A percentile compares a stretch with the other conserved stretches of the same genome.
Conservation (phyloP, 2,113 vertebrate species). For the Lophotis ruficrista region DNA sequence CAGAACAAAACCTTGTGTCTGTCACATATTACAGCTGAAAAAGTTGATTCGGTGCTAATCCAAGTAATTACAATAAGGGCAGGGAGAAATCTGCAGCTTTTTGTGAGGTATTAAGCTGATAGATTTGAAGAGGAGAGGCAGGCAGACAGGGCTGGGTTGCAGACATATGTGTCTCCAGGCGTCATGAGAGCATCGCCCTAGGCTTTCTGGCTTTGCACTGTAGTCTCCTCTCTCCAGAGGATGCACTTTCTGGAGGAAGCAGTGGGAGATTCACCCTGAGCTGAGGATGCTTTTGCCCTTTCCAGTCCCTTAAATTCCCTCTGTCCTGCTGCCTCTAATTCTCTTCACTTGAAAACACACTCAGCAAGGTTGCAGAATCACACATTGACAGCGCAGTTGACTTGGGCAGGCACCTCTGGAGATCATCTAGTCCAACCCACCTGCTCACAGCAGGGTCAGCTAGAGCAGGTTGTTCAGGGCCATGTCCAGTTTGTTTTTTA, state of each 20-base stretch:
- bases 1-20: constrained; percentile 30
- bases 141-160: neutral
- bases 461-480: neutral
- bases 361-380: neutral
- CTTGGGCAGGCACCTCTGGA: neutral
- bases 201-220: neutral
- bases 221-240: neutral
- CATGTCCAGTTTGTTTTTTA: neutral
- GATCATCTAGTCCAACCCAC: neutral
- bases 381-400: fast-evolving
- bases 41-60: constrained; percentile 12
- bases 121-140: neutral
- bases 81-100: neutral
- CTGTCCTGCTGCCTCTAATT: neutral
- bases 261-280: neutral
- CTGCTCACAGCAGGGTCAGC: neutral
- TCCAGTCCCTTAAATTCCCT: neutral
- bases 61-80: constrained; percentile 13
- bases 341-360: neutral
- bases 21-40: constrained; percentile 21
- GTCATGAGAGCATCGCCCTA: neutral
- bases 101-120: neutral
- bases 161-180: neutral
- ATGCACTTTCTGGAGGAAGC: neutral
- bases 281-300: neutral